Evolutionary conservation across 2,113 vertebrate genomes (phyloP).

Genomic region (Coptodon bakossiorum): DNA sequence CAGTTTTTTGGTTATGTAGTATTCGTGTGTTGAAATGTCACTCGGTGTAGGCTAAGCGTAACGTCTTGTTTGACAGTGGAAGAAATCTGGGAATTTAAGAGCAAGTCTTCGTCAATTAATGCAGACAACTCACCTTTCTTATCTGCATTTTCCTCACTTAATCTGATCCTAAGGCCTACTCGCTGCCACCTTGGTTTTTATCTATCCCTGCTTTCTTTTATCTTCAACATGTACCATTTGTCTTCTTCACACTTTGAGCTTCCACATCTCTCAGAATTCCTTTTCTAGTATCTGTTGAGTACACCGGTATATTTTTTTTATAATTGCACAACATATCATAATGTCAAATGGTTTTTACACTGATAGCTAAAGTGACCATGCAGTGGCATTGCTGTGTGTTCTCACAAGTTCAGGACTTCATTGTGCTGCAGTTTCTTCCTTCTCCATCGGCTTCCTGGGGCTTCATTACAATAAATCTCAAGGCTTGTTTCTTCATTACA

Average conservation of each 20-base stretch:
- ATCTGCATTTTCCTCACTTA: neutral
- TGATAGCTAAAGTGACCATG: neutral
- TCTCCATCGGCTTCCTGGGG: neutral
- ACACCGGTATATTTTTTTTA: neutral
- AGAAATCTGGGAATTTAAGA: neutral
- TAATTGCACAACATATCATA: neutral
- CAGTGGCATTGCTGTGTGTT: neutral
- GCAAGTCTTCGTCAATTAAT: neutral
- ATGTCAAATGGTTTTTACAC: neutral
- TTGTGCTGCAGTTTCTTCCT: neutral
- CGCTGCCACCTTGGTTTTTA: neutral
- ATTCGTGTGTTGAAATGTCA: neutral
- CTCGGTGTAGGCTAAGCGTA: neutral
- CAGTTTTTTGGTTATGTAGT: neutral
- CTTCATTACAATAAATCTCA: conserved; percentile 50
- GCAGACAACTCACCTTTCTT: neutral
- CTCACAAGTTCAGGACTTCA: conserved; percentile 10
- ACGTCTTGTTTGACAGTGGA: neutral
- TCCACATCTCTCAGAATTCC: neutral
- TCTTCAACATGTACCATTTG: neutral
- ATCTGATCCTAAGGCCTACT: neutral
- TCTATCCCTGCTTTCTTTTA: neutral
- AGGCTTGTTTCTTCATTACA: conserved; percentile 52
- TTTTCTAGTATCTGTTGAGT: neutral
- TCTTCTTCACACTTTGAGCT: neutral